Conservation (phyloP, 2,113 vertebrate species). For the Nothoprocta perdicaria region DNA sequence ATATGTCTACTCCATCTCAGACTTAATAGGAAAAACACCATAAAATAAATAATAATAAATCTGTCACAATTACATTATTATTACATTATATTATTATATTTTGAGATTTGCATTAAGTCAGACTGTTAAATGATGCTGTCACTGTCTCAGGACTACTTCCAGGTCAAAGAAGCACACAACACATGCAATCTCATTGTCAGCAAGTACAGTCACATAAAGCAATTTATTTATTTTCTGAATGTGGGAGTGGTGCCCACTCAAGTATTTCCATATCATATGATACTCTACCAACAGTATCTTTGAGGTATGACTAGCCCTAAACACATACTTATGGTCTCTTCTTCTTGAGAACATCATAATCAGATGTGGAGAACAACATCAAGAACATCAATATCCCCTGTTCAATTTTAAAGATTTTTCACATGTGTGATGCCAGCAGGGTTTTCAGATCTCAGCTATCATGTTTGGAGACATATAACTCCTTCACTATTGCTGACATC, state of each 20-base stretch:
- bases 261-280: neutral
- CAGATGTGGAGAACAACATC: no score
- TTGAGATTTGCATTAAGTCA: slow-evolving; percentile 14
- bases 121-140: neutral
- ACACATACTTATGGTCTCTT: neutral
- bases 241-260: neutral
- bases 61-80: neutral
- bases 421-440: neutral
- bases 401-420: neutral
- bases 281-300: neutral
- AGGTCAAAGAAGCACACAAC: slow-evolving; percentile 3
- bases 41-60: neutral
- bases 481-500: neutral
- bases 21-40: neutral
- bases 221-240: slow-evolving; percentile 20
- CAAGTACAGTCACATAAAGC: neutral
- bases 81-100: neutral
- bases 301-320: neutral
- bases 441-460: neutral
- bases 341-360: neutral
- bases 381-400: neutral
- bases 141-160: slow-evolving; percentile 1
- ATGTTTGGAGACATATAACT: neutral
- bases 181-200: neutral
- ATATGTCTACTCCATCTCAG: neutral